phyloP scores from a whole-genome alignment of 2,888 invertebrate species.

The Tenthredo livida region DNA sequence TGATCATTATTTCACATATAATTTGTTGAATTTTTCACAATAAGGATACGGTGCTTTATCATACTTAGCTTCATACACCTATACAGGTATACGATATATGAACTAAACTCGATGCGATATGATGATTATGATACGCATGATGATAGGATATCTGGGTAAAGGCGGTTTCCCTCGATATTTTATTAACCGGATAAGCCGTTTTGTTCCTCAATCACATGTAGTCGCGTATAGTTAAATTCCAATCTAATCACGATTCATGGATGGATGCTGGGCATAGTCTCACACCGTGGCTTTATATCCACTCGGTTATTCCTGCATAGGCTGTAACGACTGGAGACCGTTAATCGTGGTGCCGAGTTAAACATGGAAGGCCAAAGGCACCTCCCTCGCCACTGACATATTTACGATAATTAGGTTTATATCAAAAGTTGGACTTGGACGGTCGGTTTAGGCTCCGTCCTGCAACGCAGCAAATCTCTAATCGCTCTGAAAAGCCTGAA shows the following conservation, averaged over 20 bases:
- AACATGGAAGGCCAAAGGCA: conserved; percentile 49
- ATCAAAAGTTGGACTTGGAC: not conserved
- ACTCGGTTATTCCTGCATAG: not conserved
- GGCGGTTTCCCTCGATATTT: not conserved
- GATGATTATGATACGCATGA: not conserved
- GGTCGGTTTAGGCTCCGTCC: not conserved
- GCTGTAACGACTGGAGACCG: conserved; percentile 38
- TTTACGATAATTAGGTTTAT: conserved; percentile 49
- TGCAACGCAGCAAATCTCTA: not conserved
- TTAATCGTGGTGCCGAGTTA: conserved; percentile 41
- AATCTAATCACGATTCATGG: conserved; percentile 40
- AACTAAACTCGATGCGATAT: not conserved
- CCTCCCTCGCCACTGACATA: conserved; percentile 48
- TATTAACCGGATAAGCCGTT: not conserved
- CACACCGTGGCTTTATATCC: not conserved
- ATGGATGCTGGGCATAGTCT: conserved; percentile 8
- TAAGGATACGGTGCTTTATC: not conserved
- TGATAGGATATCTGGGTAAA: not conserved
- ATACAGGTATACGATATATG: too few relatives aligned
- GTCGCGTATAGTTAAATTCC: conserved; percentile 30
- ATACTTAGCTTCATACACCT: not conserved
- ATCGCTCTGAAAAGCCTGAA: not conserved
- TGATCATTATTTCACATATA: not conserved
- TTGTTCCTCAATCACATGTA: not conserved
- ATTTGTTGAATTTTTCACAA: not conserved